Base-by-base conservation (phyloP, 2,888 invertebrate species). In the Pyralis farinalis region DNA sequence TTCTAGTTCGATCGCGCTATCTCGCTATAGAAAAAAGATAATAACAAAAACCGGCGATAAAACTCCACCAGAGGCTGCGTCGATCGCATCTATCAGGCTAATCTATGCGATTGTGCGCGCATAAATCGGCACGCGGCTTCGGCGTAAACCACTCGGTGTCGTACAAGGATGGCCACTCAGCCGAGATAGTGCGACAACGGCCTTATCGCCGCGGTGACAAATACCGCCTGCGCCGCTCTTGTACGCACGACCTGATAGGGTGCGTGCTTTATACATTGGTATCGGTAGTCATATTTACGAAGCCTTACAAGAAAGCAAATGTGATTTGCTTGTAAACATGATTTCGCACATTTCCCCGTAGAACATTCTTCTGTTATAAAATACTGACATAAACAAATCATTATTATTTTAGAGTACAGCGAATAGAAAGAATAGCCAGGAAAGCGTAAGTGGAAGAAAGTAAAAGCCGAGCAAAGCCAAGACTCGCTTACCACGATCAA, bases 151-250 rank as follows among this genome's bases (percentile, higher is more conserved):
- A 59, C 61, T 51, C 52, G 48, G 55, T 57, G 58, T 57, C 49
- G 47, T 54, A 72, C 71, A 72, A 69, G 71, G 69, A 71, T 72
- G 73, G 63, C 71, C 73, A 74, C 73, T 74, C 73, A 70, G 57
- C 49, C 27, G 49, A 51, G 68, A 68, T 71, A 71, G 58, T 51
- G 52, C 55, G 53, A 58, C 52, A 54, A 45, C 47, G 45, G 43
- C 44, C 43, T 57, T 66, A 65, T 68, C 69, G 46, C 42, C 50
- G 7, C 55, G 66, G 71, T 63, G 72, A 72, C 72, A 71, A 58
- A 70, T 61, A 63, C 65, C 52, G 47, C 12, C 39, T 16, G 39
- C 12, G 16, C 29, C 21, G 22, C 12, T 29, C 12, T 30, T 33
- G 10, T 25, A 12, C 11, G 16, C 31, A 12, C 37, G 39, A 20